These are phyloP conservation scores for Macrotrachela quadricornifera DNA, from an alignment of 1,140 invertebrate genomes.

Conservation along the genomic window DNA sequence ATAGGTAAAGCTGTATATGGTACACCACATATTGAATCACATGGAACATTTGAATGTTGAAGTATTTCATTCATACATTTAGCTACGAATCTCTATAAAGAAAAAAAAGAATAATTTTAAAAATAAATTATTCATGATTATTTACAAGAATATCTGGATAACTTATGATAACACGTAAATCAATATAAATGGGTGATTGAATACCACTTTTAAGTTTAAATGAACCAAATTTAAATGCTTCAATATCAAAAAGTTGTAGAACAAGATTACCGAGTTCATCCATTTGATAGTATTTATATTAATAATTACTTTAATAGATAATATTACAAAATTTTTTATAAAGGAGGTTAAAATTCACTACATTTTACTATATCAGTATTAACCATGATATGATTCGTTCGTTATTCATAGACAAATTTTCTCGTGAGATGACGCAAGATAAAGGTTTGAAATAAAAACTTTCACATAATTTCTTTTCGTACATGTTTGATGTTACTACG, in stretches of 20 bases:
- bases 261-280: no score
- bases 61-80: conserved; percentile 42
- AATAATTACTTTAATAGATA: no score
- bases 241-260: conserved; percentile 28
- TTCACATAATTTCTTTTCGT: no score
- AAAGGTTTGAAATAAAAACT: no score
- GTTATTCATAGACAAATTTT: no score
- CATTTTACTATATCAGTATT: no score
- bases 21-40: conserved; percentile 68
- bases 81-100: conserved; percentile 40
- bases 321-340: no score
- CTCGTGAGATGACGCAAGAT: no score
- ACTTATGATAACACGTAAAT: conserved; percentile 68
- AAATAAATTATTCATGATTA: conserved; percentile 6
- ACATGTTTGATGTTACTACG: no score
- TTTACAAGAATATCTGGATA: conserved; percentile 62
- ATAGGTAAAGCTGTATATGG: conserved; percentile 87
- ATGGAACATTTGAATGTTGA: conserved; percentile 27
- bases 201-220: conserved; percentile 75
- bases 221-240: conserved; percentile 67
- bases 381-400: no score
- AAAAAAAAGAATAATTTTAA: background rate
- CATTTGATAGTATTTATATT: no score
- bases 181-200: conserved; percentile 77
- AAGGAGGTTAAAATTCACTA: no score